Evolutionary conservation across 2,888 invertebrate genomes (phyloP), one percentile per base, ranked within the genome.

Genomic region (Campopleginae sp.): DNA sequence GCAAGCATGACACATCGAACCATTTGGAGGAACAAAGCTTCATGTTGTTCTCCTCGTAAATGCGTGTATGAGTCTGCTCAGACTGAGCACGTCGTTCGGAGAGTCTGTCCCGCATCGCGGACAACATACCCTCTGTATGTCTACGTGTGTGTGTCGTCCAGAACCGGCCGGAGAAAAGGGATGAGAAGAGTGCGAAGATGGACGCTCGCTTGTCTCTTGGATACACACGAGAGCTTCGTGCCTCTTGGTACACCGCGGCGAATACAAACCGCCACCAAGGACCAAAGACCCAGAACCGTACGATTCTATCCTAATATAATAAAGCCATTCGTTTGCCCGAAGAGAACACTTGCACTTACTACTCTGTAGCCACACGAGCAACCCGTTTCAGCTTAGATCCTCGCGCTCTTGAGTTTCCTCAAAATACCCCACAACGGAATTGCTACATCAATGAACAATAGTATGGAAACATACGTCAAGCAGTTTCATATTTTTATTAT

Each of bases 81-180:
- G 80, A 77, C 70, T 78, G 42, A 63, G 79, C 46, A 31, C 61
- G 42, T 68, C 51, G 74, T 61, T 74, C 74, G 65, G 72, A 42
- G 80, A 78, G 77, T 80, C 65, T 72, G 74, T 65, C 81, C 75
- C 44, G 63, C 76, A 27, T 65, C 65, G 48, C 81, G 85, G 80
- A 82, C 82, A 86, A 84, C 85, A 86, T 82, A 81, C 84, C 84
- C 84, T 81, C 86, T 86, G 84, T 86, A 38, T 86, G 71, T 86
- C 0, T 7, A 8, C 8, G 8, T 38, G 87, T 7, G 1, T 1
- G 8, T 38, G 87, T 86, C 86, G 85, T 82, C 72, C 65, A 68
- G 75, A 58, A 65, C 71, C 61, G 23, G 19, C 44, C 31, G 38
- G n/a, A 19, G 46, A 33, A 48, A 31, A 14, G 63, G 48, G 44